phyloP scores from a whole-genome alignment of 2,113 vertebrate genomes.

The Catharus fuscescens region DNA sequence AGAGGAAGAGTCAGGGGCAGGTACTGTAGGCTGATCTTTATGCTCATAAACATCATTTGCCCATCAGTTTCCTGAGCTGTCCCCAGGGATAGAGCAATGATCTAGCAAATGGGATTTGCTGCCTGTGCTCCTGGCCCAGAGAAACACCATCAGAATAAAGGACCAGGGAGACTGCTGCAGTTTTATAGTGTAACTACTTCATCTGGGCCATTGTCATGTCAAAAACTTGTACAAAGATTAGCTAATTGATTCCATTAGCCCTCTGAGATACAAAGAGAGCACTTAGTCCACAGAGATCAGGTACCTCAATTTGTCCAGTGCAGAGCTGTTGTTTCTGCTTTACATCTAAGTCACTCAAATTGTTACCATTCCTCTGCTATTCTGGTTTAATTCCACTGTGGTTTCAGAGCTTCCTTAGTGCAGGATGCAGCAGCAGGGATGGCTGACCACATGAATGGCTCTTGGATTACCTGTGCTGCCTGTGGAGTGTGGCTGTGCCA shows the following conservation, averaged over 20 bases:
- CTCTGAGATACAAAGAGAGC: background rate
- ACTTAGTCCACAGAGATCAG: background rate
- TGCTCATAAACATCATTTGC: background rate
- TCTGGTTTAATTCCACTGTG: background rate
- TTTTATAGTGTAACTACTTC: background rate
- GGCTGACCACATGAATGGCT: background rate
- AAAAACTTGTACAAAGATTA: background rate
- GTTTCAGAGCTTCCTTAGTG: background rate
- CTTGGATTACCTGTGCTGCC: background rate
- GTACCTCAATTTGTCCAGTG: background rate
- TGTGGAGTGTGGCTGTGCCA: background rate
- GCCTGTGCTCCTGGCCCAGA: background rate
- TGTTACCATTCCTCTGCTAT: background rate
- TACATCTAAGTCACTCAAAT: fast-evolving
- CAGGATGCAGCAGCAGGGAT: background rate
- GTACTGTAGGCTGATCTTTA: fast-evolving
- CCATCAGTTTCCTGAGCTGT: background rate
- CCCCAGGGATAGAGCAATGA: background rate
- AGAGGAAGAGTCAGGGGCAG: background rate
- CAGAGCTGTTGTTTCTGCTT: background rate
- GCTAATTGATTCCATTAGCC: background rate
- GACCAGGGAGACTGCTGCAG: background rate
- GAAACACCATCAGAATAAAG: background rate
- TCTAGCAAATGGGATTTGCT: background rate
- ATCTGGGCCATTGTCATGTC: background rate